Conservation (phyloP, 2,888 invertebrate species). For the Caenorhabditis sp. region DNA sequence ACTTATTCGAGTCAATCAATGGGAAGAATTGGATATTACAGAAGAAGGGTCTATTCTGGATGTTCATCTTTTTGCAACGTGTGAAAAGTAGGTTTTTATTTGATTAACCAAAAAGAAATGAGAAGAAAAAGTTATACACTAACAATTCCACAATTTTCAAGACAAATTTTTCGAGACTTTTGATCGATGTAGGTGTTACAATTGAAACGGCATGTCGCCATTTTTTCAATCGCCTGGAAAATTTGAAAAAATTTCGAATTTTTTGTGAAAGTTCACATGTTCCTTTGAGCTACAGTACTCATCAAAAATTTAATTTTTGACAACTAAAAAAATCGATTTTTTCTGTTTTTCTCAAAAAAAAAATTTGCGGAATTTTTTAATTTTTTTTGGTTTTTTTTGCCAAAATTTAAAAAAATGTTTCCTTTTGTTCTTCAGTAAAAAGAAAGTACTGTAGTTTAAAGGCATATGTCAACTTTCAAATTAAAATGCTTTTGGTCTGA, state of each 20-base stretch:
- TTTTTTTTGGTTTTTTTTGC: no score
- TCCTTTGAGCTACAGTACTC: no score
- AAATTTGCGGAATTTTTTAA: no score
- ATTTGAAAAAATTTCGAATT: constrained; percentile 5
- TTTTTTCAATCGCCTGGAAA: constrained; percentile 34
- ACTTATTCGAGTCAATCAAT: constrained; percentile 36
- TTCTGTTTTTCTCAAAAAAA: no score
- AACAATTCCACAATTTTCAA: constrained; percentile 40
- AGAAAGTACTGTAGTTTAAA: no score
- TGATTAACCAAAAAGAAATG: neutral
- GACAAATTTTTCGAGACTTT: constrained; percentile 23
- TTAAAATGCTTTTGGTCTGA: no score
- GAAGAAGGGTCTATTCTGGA: constrained; percentile 18
- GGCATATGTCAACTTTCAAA: no score
- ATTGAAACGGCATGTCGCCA: constrained; percentile 38
- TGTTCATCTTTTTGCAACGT: constrained; percentile 39
- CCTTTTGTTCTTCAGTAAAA: neutral
- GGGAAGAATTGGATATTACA: constrained; percentile 13
- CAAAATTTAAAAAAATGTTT: neutral
- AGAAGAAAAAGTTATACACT: no score
- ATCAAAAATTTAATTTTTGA: no score
- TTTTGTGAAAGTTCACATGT: no score
- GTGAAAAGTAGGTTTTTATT: constrained; percentile 23
- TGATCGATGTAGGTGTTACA: constrained; percentile 36
- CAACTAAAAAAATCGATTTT: no score